Percentiles rank a stretch among this genome's conserved stretches.
Evolutionary conservation across 2,888 invertebrate genomes (phyloP).

Genomic region (Geophilus truncorum): DNA sequence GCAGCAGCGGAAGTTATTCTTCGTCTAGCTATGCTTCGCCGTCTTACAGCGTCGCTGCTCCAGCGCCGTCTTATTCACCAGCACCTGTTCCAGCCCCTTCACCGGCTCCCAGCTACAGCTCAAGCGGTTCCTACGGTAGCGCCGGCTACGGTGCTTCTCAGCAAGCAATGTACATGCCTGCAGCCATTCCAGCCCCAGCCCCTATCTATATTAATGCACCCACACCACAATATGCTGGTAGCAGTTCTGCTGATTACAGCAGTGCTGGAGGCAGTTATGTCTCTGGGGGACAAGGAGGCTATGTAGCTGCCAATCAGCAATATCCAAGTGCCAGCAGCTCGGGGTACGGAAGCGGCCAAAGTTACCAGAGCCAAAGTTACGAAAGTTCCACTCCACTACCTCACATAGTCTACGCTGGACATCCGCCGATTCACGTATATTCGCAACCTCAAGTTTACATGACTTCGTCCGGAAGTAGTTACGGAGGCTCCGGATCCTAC

Average conservation of each 20-base stretch:
- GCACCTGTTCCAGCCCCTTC: background rate
- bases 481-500: background rate
- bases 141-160: background rate
- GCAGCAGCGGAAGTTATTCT: slow-evolving; percentile 25
- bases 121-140: background rate
- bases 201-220: slow-evolving; percentile 40
- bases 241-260: slow-evolving; percentile 1
- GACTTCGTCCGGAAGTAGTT: background rate
- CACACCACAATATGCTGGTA: slow-evolving; percentile 40
- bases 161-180: slow-evolving; percentile 11
- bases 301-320: slow-evolving; percentile 8
- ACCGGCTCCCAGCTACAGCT: background rate
- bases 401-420: slow-evolving; percentile 46
- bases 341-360: slow-evolving; percentile 29
- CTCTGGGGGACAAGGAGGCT: slow-evolving; percentile 5
- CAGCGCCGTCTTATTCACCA: background rate
- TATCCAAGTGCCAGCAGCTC: slow-evolving; percentile 16
- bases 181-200: slow-evolving; percentile 40
- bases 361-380: background rate
- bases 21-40: slow-evolving; percentile 29
- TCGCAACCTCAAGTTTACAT: slow-evolving; percentile 42
- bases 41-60: slow-evolving; percentile 27
- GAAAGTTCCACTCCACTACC: slow-evolving; percentile 38
- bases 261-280: background rate
- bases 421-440: slow-evolving; percentile 47